Percentiles rank a stretch among this genome's conserved stretches.
Evolutionary conservation across 2,888 invertebrate species (phyloP).

Genomic region (Ophion slaviceki): DNA sequence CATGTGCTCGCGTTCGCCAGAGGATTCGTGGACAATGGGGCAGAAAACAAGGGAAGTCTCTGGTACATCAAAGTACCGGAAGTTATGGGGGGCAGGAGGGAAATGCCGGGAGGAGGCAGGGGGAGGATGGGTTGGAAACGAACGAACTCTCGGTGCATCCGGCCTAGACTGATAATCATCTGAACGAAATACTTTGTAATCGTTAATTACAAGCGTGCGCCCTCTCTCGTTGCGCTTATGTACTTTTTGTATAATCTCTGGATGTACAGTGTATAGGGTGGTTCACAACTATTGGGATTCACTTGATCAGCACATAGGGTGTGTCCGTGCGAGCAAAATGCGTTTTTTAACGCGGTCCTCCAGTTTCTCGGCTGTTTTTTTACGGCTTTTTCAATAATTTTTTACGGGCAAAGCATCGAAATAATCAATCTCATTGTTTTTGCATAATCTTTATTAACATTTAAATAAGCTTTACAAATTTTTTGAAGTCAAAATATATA

Average conservation of each 20-base stretch:
- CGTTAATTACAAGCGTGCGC: slow-evolving; percentile 80
- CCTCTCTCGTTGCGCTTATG: slow-evolving; percentile 35
- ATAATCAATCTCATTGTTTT: too few relatives aligned
- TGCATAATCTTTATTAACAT: too few relatives aligned
- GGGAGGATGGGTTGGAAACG: slow-evolving; percentile 21
- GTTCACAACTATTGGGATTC: background rate
- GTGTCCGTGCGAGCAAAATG: background rate
- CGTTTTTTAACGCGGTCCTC: too few relatives aligned
- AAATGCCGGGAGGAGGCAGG: slow-evolving; percentile 1
- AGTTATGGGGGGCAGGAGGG: slow-evolving; percentile 79
- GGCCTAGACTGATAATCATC: slow-evolving; percentile 83
- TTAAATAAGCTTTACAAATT: too few relatives aligned
- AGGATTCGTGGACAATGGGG: slow-evolving; percentile 78
- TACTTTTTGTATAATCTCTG: slow-evolving; percentile 12
- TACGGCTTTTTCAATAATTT: too few relatives aligned
- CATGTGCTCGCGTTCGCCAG: slow-evolving; percentile 35
- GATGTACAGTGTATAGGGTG: background rate
- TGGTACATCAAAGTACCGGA: slow-evolving; percentile 83
- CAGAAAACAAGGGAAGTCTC: slow-evolving; percentile 81
- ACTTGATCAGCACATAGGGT: background rate
- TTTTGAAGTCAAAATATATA: too few relatives aligned
- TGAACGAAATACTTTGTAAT: slow-evolving; percentile 83
- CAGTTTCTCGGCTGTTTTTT: too few relatives aligned
- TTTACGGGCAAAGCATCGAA: too few relatives aligned
- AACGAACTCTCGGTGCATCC: slow-evolving; percentile 76